phyloP scores from a whole-genome alignment of 2,888 invertebrate genomes.

The Vanessa cardui region DNA sequence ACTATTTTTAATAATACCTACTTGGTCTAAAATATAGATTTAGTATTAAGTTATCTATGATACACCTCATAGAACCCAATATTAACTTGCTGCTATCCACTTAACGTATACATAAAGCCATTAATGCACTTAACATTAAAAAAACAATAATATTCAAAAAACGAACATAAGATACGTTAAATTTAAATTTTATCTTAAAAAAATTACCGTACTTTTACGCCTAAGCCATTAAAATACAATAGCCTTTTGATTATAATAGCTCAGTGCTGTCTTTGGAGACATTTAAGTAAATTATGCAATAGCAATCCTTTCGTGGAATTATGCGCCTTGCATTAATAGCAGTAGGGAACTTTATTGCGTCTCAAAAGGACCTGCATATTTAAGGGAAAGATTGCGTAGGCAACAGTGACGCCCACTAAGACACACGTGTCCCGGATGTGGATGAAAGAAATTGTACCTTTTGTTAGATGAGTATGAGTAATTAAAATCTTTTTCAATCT shows the following conservation, averaged over 20 bases:
- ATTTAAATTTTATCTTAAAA: slow-evolving; percentile 13
- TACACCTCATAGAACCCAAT: too few species aligned
- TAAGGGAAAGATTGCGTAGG: slow-evolving; percentile 34
- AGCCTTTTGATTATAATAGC: slow-evolving; percentile 27
- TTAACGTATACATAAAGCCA: not conserved
- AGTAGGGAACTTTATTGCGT: slow-evolving; percentile 8
- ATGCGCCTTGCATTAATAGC: not conserved
- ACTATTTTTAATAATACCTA: too few species aligned
- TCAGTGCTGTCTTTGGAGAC: slow-evolving; percentile 26
- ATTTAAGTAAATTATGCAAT: slow-evolving; percentile 29
- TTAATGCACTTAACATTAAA: not conserved
- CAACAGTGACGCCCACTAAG: slow-evolving; percentile 44
- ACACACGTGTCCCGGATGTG: slow-evolving; percentile 58
- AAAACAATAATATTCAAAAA: not conserved
- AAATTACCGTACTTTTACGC: slow-evolving; percentile 15
- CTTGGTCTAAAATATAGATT: too few species aligned
- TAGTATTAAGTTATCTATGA: too few species aligned
- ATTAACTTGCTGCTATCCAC: too few species aligned
- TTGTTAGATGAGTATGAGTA: slow-evolving; percentile 65
- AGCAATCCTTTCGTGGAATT: not conserved
- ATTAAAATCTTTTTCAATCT: slow-evolving; percentile 55
- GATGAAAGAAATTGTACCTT: slow-evolving; percentile 38
- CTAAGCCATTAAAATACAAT: slow-evolving; percentile 49
- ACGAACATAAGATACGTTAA: not conserved
- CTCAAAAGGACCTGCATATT: slow-evolving; percentile 7